Conservation (phyloP, 2,888 invertebrate species). For the Didymodactylos carnosus region DNA sequence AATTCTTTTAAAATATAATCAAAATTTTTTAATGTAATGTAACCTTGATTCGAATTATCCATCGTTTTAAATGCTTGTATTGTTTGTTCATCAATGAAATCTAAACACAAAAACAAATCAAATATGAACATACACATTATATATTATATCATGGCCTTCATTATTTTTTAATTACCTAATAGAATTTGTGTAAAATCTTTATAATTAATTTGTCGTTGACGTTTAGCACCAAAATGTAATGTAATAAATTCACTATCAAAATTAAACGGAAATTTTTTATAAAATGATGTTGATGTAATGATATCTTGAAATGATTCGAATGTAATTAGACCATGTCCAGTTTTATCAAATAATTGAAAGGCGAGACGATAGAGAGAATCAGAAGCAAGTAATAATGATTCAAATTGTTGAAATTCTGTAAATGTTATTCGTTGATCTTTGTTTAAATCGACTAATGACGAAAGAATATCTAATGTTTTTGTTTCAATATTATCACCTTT, state of each 20-base stretch:
- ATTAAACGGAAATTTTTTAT: conserved; percentile 76
- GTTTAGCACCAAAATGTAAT: conserved; percentile 78
- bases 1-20: conserved; percentile 78
- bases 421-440: conserved; percentile 19
- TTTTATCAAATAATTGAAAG: conserved; percentile 90
- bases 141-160: background rate
- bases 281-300: conserved; percentile 66
- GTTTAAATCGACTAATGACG: conserved; percentile 4
- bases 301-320: conserved; percentile 83
- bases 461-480: conserved; percentile 11
- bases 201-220: conserved; percentile 64
- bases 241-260: conserved; percentile 82
- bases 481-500: conserved; percentile 5
- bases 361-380: conserved; percentile 93
- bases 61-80: conserved; percentile 79
- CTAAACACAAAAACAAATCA: conserved; percentile 39
- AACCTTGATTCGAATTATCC: conserved; percentile 70
- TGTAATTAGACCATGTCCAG: conserved; percentile 83
- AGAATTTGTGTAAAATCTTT: conserved; percentile 90
- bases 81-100: conserved; percentile 96
- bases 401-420: conserved; percentile 89
- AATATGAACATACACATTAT: background rate
- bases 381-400: conserved; percentile 78
- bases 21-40: conserved; percentile 79
- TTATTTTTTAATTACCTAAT: conserved; percentile 40